Percentiles rank a stretch among this genome's conserved stretches.
Conservation (phyloP, 2,113 vertebrate species). For the Tylochromis polylepis region DNA sequence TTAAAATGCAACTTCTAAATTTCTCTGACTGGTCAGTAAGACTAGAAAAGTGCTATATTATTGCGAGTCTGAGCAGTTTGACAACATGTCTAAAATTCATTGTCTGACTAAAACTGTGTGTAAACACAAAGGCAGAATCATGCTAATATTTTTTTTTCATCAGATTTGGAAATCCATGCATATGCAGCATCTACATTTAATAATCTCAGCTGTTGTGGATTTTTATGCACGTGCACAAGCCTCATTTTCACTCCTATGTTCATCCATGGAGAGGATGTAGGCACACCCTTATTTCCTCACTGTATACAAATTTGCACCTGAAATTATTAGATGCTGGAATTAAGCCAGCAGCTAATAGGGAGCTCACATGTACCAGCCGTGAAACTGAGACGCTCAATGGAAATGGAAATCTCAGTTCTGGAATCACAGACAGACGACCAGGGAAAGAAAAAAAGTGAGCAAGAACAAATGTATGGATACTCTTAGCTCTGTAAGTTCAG, state of each 20-base stretch:
- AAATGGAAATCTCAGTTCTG: background rate
- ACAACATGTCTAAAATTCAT: background rate
- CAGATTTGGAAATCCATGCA: background rate
- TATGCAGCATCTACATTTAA: background rate
- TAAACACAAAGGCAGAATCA: background rate
- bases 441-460: background rate
- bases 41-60: background rate
- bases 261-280: background rate
- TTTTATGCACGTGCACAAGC: background rate
- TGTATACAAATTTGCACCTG: background rate
- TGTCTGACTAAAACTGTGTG: background rate
- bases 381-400: background rate
- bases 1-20: background rate
- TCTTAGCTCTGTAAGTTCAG: background rate
- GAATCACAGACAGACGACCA: background rate
- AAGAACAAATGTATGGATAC: background rate
- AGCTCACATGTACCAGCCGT: background rate
- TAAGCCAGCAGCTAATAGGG: background rate
- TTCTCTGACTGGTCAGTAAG: background rate
- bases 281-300: background rate
- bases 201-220: background rate
- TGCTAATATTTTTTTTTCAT: background rate
- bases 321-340: background rate
- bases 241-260: background rate
- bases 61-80: background rate